Evolutionary conservation across 2,797 vertebrate species (phyloP).

Genomic region (Sus cebifrons): DNA sequence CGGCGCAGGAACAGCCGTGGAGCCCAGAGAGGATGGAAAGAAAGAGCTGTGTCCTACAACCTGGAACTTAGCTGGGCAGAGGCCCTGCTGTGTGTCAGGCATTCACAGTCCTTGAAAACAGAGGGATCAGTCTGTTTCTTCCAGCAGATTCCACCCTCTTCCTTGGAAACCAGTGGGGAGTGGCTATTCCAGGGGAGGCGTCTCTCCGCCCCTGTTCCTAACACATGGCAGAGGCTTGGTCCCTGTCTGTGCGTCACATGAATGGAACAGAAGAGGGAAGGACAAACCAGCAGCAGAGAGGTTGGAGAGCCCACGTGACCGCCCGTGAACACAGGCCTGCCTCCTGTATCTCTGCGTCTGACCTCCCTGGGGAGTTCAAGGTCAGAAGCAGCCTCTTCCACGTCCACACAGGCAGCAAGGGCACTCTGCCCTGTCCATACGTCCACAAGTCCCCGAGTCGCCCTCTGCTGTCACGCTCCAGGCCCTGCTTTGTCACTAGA

Average conservation of each 20-base stretch:
- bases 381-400: neutral
- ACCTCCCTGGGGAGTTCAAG: neutral
- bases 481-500: neutral
- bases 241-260: neutral
- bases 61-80: neutral
- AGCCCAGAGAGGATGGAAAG: too few species aligned
- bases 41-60: fast-evolving
- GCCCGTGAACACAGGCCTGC: neutral
- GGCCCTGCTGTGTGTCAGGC: neutral
- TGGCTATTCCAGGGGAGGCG: neutral
- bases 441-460: fast-evolving
- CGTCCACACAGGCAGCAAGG: neutral
- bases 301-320: neutral
- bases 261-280: neutral
- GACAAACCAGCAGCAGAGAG: too few species aligned
- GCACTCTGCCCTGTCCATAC: neutral
- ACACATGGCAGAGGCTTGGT: fast-evolving
- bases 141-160: neutral
- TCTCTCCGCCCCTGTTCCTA: neutral
- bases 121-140: neutral
- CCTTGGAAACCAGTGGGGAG: neutral
- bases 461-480: fast-evolving
- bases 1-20: too few species aligned
- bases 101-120: neutral
- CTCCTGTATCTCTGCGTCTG: fast-evolving